A percentile compares a stretch with the other conserved stretches of the same genome.
Conservation (phyloP, 2,888 invertebrate genomes). For the Plebejus anna region DNA sequence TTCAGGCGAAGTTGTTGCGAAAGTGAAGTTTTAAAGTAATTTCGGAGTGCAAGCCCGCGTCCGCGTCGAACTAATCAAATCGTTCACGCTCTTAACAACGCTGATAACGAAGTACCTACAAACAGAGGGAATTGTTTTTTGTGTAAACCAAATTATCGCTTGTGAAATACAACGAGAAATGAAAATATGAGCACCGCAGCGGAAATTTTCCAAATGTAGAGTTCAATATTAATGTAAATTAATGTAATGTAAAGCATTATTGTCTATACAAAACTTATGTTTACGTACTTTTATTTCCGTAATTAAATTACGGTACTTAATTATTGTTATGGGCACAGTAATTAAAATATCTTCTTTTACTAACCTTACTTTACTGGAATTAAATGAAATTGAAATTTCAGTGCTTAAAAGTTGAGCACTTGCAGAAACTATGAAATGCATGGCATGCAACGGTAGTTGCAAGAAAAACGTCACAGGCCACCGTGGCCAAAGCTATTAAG, state of each 20-base stretch:
- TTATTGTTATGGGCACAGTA: background rate
- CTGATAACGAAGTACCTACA: conserved; percentile 56
- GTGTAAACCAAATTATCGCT: conserved; percentile 32
- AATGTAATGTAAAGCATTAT: too few species aligned
- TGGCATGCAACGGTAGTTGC: conserved; percentile 39
- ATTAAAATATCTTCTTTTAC: background rate
- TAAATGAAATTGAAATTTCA: background rate
- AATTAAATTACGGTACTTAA: background rate
- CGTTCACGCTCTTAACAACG: conserved; percentile 70
- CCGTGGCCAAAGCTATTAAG: conserved; percentile 70
- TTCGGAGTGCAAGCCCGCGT: conserved; percentile 68
- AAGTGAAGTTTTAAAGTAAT: conserved; percentile 70
- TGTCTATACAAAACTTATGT: background rate
- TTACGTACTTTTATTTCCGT: background rate
- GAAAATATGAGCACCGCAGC: background rate
- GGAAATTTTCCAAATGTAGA: background rate
- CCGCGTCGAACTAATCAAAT: conserved; percentile 74
- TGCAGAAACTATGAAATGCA: conserved; percentile 27
- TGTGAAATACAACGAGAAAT: conserved; percentile 38
- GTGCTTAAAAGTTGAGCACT: conserved; percentile 24
- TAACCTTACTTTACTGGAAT: background rate
- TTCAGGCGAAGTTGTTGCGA: conserved; percentile 55
- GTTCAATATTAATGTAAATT: background rate
- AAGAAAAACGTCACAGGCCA: conserved; percentile 44
- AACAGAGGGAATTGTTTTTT: conserved; percentile 3